phyloP scores from a whole-genome alignment of 2,113 vertebrate species.

The Petromus typicus region DNA sequence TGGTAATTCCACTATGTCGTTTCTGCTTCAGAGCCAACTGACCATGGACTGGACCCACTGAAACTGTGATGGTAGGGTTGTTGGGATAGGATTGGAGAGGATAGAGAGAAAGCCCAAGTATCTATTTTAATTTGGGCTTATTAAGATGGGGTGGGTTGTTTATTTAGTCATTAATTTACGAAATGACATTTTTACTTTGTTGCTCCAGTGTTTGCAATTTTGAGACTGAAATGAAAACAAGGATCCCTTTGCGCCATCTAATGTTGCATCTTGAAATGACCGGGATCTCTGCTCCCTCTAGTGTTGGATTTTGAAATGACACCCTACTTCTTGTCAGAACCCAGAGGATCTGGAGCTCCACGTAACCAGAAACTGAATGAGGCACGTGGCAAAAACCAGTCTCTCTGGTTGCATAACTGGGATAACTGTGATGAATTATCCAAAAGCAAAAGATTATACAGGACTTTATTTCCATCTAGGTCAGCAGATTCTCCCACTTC shows the following conservation, averaged over 20 bases:
- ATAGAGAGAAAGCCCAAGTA: neutral
- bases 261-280: slow-evolving; percentile 3
- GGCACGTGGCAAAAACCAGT: accelerated
- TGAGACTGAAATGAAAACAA: neutral
- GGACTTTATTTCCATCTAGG: neutral
- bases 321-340: neutral
- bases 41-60: neutral
- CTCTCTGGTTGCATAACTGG: neutral
- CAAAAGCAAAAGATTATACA: neutral
- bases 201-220: neutral
- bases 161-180: neutral
- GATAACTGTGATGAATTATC: neutral
- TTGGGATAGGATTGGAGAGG: neutral
- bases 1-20: neutral
- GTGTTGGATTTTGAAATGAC: slow-evolving; percentile 18
- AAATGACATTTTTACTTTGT: neutral
- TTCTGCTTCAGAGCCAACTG: neutral
- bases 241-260: slow-evolving; percentile 64
- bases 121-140: neutral
- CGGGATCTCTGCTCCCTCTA: slow-evolving; percentile 56
- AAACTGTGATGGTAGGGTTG: neutral
- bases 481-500: too few relatives aligned
- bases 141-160: neutral
- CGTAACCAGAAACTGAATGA: neutral
- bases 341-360: neutral